These are phyloP conservation scores for Nasonovia ribisnigri DNA, from an alignment of 2,888 invertebrate species.

Conservation along the genomic window DNA sequence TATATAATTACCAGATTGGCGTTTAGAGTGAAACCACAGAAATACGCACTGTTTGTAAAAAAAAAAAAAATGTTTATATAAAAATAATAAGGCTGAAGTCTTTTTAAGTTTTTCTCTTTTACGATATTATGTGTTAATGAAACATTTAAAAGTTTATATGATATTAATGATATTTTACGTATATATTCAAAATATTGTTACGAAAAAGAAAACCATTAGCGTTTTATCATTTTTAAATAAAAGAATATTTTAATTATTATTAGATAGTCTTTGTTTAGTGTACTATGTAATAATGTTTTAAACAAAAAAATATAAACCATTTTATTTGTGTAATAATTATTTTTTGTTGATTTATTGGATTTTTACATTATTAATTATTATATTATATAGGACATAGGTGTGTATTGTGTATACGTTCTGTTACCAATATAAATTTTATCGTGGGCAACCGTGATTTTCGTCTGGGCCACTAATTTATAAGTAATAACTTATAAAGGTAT, in stretches of 20 bases:
- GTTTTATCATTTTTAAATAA: conserved; percentile 46
- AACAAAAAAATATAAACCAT: conserved; percentile 49
- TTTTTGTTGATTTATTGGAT: background rate
- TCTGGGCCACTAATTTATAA: too few species aligned
- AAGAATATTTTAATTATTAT: conserved; percentile 60
- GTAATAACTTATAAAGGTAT: background rate
- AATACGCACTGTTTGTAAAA: conserved; percentile 7
- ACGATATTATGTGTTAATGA: conserved; percentile 28
- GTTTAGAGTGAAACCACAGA: conserved; percentile 33
- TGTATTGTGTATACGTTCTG: background rate
- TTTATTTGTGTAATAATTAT: conserved; percentile 57
- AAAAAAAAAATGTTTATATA: conserved; percentile 21
- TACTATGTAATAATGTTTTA: conserved; percentile 41
- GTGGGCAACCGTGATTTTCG: background rate
- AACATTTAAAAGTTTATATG: conserved; percentile 41
- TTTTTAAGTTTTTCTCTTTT: conserved; percentile 63
- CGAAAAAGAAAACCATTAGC: conserved; percentile 51
- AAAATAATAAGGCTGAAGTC: conserved; percentile 61
- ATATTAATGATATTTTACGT: conserved; percentile 1
- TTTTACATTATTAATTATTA: background rate
- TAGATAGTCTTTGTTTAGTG: conserved; percentile 58
- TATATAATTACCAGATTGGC: conserved; percentile 50
- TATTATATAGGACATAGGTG: background rate
- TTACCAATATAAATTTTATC: background rate
- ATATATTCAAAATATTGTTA: conserved; percentile 52